These are phyloP conservation scores for Bothrops jararaca DNA, from an alignment of 2,113 vertebrate genomes.

Conservation along the genomic window DNA sequence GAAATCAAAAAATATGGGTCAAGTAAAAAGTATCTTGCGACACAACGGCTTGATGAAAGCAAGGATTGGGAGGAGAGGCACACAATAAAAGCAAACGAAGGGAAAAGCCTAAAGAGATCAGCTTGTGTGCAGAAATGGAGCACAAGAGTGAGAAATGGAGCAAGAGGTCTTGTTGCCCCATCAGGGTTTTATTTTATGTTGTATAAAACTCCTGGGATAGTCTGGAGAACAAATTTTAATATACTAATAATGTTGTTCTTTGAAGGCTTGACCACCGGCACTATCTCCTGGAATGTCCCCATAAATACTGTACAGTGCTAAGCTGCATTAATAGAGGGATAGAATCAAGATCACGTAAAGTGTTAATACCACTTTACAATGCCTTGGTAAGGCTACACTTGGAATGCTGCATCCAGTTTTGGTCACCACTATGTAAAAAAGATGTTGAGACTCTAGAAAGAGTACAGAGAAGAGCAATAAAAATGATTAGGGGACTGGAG, in stretches of 20 bases:
- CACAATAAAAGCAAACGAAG: background rate
- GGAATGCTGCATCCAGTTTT: no score
- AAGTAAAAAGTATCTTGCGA: background rate
- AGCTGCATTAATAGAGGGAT: no score
- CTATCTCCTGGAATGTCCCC: constrained; percentile 27
- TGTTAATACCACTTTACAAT: no score
- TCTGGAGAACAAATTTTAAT: background rate
- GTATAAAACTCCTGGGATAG: background rate
- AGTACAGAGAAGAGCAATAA: no score
- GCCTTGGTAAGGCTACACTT: no score
- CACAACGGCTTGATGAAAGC: background rate
- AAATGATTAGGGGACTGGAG: no score
- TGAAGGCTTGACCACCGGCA: constrained; percentile 13
- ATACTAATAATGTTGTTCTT: background rate
- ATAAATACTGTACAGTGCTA: background rate
- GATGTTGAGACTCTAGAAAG: no score
- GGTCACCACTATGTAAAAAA: no score
- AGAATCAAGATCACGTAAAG: no score
- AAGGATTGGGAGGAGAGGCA: background rate
- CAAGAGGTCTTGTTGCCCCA: background rate
- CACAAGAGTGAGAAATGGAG: background rate
- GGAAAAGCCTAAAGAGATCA: background rate
- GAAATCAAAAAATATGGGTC: no score
- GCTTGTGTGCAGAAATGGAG: background rate
- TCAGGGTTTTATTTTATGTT: background rate